A percentile compares a stretch with the other conserved stretches of the same genome.
Conservation (phyloP, 2,113 vertebrate species). For the Sceloporus tristichus region DNA sequence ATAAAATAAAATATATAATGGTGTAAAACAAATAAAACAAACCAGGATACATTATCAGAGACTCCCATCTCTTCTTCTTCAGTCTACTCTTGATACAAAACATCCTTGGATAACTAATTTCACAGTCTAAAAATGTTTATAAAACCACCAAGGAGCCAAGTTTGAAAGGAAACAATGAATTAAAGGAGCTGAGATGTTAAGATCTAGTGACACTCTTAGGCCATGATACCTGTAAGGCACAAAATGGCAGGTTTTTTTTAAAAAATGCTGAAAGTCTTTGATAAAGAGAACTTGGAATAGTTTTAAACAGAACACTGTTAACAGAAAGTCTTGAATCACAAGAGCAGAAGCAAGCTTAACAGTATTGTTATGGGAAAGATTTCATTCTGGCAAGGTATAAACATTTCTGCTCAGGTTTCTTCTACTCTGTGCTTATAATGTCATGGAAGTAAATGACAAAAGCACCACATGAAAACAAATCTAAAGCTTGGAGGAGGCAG, state of each 20-base stretch:
- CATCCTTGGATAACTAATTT: slow-evolving; percentile 32
- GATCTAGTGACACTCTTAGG: slow-evolving; percentile 41
- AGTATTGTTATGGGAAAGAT: slow-evolving; percentile 49
- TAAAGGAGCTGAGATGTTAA: slow-evolving; percentile 45
- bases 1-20: background rate
- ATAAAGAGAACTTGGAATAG: slow-evolving; percentile 70
- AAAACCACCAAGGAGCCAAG: slow-evolving; percentile 46
- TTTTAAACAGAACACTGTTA: slow-evolving; percentile 70
- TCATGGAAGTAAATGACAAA: slow-evolving; percentile 26
- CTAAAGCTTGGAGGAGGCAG: slow-evolving; percentile 20
- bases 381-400: slow-evolving; percentile 65
- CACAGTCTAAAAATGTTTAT: background rate
- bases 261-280: slow-evolving; percentile 62
- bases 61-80: slow-evolving; percentile 18
- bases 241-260: slow-evolving; percentile 50
- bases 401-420: slow-evolving; percentile 48
- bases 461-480: slow-evolving; percentile 26
- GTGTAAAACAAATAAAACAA: slow-evolving; percentile 37
- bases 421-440: slow-evolving; percentile 38
- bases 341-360: slow-evolving; percentile 65
- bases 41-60: background rate
- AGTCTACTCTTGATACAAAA: slow-evolving; percentile 2
- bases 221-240: slow-evolving; percentile 43
- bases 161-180: background rate
- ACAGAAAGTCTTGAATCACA: slow-evolving; percentile 60